These are phyloP conservation scores for Stercorarius parasiticus DNA, from an alignment of 2,113 vertebrate species.

Conservation along the genomic window DNA sequence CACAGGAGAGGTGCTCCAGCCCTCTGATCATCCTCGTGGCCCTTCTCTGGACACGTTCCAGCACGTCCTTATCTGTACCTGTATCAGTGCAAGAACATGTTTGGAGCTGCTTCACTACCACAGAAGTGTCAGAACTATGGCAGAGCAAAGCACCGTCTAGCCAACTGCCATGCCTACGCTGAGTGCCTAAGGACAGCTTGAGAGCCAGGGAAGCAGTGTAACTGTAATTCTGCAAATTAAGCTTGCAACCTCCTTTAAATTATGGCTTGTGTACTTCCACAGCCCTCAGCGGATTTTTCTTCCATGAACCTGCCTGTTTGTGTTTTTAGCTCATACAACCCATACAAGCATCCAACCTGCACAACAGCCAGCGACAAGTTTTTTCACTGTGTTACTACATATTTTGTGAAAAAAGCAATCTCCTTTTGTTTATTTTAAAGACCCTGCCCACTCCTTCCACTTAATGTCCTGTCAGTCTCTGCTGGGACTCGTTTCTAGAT, in stretches of 20 bases:
- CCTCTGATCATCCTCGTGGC: no score
- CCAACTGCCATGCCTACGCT: fast-evolving
- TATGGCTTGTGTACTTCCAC: background rate
- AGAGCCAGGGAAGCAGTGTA: background rate
- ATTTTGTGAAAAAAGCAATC: background rate
- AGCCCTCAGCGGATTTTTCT: background rate
- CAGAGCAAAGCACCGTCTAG: background rate
- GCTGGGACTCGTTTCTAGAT: fast-evolving
- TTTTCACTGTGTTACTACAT: background rate
- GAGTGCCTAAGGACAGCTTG: no score
- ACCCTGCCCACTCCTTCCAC: background rate
- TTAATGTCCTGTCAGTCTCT: background rate
- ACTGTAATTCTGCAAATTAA: background rate
- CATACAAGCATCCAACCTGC: background rate
- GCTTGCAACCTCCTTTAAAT: background rate
- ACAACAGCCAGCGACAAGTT: background rate
- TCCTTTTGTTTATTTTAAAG: background rate
- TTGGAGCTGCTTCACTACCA: background rate
- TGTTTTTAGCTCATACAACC: background rate
- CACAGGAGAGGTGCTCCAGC: no score
- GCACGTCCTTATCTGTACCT: no score
- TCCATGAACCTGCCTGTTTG: background rate
- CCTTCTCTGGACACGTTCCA: no score
- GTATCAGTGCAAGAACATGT: background rate
- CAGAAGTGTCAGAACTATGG: background rate